Conservation (phyloP, 1,140 invertebrate species). For the Trachymyrmex cornetzi region DNA sequence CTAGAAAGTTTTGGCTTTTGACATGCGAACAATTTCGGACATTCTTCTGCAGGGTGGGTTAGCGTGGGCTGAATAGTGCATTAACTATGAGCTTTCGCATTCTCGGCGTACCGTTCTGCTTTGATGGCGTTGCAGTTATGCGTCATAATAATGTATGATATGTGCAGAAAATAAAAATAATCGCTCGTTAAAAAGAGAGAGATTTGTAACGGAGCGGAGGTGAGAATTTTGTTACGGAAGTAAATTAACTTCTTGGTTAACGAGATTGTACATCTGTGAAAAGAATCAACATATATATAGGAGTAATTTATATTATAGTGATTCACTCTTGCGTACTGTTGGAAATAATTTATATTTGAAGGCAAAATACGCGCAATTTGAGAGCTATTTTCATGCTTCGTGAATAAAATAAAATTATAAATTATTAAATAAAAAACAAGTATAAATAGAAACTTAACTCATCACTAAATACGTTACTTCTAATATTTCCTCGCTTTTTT, state of each 20-base stretch:
- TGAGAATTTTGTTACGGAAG: background rate
- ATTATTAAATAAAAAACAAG: background rate
- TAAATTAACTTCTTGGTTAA: background rate
- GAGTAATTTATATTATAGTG: background rate
- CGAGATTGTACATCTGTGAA: background rate
- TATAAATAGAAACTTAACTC: background rate
- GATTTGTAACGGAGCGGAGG: background rate
- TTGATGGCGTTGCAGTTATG: slow-evolving; percentile 76
- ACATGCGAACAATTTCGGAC: slow-evolving; percentile 77
- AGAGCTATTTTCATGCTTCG: slow-evolving; percentile 20
- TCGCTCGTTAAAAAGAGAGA: slow-evolving; percentile 28
- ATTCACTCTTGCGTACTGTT: background rate
- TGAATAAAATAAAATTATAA: background rate
- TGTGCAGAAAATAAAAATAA: background rate
- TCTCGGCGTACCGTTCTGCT: slow-evolving; percentile 73
- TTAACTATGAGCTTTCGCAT: slow-evolving; percentile 79
- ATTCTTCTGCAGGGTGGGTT: slow-evolving; percentile 64
- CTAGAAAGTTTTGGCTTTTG: slow-evolving; percentile 68
- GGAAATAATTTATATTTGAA: slow-evolving; percentile 24
- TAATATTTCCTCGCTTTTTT: background rate
- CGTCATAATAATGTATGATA: slow-evolving; percentile 60
- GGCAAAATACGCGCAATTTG: background rate
- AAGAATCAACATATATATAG: background rate
- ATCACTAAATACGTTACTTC: background rate
- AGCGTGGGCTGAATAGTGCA: slow-evolving; percentile 66